phyloP scores from a whole-genome alignment of 2,797 vertebrate species.

The Mastacembelus armatus region DNA sequence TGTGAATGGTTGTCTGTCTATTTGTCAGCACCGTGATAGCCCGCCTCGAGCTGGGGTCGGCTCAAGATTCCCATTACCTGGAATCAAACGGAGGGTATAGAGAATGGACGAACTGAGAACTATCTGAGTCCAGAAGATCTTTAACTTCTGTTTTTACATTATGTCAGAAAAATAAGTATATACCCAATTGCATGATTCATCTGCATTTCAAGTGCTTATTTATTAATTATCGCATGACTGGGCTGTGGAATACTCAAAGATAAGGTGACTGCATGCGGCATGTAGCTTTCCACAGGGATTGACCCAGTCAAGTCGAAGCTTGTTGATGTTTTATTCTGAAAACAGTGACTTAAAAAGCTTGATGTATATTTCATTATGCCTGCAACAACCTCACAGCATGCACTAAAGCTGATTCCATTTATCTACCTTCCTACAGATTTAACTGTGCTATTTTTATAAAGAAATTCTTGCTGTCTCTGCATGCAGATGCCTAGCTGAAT shows the following conservation, averaged over 20 bases:
- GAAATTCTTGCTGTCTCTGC: constrained; percentile 16
- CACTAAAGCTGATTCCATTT: constrained; percentile 30
- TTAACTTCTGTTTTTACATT: background rate
- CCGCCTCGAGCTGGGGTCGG: too few species aligned
- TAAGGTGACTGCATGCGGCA: constrained; percentile 23
- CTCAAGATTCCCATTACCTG: too few species aligned
- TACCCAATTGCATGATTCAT: constrained; percentile 12
- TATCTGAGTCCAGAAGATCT: too few species aligned
- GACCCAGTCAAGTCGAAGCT: constrained; percentile 43
- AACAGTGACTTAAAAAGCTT: constrained; percentile 60
- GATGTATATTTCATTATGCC: constrained; percentile 67
- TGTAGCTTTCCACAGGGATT: constrained; percentile 32
- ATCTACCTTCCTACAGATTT: constrained; percentile 47
- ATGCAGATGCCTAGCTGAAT: constrained; percentile 6
- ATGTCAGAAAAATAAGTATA: too few species aligned
- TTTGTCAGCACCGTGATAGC: too few species aligned
- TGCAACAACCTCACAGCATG: constrained; percentile 42
- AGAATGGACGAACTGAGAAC: too few species aligned
- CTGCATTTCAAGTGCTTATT: constrained; percentile 35
- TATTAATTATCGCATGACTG: constrained; percentile 40
- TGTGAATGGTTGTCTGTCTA: too few species aligned
- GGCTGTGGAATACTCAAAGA: constrained; percentile 8
- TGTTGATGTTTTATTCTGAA: constrained; percentile 53
- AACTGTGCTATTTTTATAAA: constrained; percentile 36
- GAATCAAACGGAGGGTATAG: too few species aligned